phyloP scores from a whole-genome alignment of 1,140 invertebrate genomes.

The Bombus haemorrhoidalis region DNA sequence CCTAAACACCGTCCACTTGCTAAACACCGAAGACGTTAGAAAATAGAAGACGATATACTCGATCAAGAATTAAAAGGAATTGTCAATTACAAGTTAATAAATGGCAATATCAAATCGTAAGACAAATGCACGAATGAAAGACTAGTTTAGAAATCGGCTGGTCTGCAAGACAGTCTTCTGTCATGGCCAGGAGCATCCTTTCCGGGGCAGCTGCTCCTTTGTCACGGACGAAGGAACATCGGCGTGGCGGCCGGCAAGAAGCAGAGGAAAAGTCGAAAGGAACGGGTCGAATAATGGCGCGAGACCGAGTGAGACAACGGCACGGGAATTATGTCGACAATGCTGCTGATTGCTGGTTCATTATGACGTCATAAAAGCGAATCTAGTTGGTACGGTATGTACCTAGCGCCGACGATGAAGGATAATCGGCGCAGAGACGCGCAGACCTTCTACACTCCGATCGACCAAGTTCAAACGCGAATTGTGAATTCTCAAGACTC shows the following conservation, averaged over 20 bases:
- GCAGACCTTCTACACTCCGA: slow-evolving; percentile 36
- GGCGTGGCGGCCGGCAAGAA: not conserved
- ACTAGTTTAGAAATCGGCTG: not conserved
- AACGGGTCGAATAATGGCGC: slow-evolving; percentile 41
- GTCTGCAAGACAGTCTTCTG: not conserved
- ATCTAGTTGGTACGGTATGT: slow-evolving; percentile 75
- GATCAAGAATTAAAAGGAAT: not conserved
- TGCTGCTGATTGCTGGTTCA: slow-evolving; percentile 81
- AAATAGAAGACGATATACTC: too few relatives aligned
- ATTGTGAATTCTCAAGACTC: not conserved
- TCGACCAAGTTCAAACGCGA: slow-evolving; percentile 45
- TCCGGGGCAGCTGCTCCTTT: slow-evolving; percentile 35
- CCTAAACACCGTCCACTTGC: too few relatives aligned
- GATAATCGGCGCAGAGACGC: slow-evolving; percentile 72
- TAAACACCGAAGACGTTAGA: too few relatives aligned
- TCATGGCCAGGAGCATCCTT: not conserved
- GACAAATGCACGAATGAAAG: not conserved
- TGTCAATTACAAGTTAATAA: not conserved
- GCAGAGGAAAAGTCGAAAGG: slow-evolving; percentile 55
- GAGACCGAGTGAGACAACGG: slow-evolving; percentile 75
- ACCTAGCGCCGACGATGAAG: slow-evolving; percentile 70
- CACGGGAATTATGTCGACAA: slow-evolving; percentile 81
- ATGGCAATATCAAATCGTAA: not conserved
- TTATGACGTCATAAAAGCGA: slow-evolving; percentile 82
- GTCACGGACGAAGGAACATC: slow-evolving; percentile 36